Base-by-base conservation (phyloP, 2,888 invertebrate genomes). In the Bellardia bayeri region DNA sequence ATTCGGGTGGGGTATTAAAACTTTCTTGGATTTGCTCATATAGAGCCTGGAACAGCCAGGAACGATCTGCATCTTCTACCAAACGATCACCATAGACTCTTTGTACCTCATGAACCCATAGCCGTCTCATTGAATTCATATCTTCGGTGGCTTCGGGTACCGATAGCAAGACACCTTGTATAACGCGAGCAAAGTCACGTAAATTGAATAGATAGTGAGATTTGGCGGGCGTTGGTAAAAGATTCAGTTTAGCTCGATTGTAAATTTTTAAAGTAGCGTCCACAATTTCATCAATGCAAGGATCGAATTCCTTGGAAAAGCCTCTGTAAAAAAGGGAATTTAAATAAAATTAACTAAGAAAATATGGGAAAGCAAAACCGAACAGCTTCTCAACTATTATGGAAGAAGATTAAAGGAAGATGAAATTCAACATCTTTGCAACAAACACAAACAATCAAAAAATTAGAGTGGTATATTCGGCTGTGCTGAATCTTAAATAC, bases 181-280 rank as follows among this genome's bases (percentile, higher is more conserved):
- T 97, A 13, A 99, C 98, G 91, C 98, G 95, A 0, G 98, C 97
- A 93, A 99, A 98, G 93, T 99, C 99, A 89, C 98, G 95, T 89
- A 99, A 95, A 94, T 99, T 99, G 94, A 99, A 99, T 8, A 98
- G 95, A 92, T 99, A 99, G 94, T 99, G 99, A 0, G 97, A 98
- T 92, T 98, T 99, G 0, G 97, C 95, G 0, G 99, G 99, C 0
- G 98, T 99, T 0, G 99, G 99, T 69, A 99, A 94, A 82, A 99
- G 95, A 93, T 96, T 96, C n/a, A 94, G 91, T 75, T 97, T 95
- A 80, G 98, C 97, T 90, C 96, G 95, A 92, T 98, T 97, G 93
- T 98, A 99, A 4, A 99, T 95, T 88, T 96, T 96, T 90, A 99
- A 94, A 0, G 99, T 99, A 0, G 97, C 98, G 74, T 94, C 92